phyloP scores from a whole-genome alignment of 2,797 vertebrate species.

The Xerus rutilus region DNA sequence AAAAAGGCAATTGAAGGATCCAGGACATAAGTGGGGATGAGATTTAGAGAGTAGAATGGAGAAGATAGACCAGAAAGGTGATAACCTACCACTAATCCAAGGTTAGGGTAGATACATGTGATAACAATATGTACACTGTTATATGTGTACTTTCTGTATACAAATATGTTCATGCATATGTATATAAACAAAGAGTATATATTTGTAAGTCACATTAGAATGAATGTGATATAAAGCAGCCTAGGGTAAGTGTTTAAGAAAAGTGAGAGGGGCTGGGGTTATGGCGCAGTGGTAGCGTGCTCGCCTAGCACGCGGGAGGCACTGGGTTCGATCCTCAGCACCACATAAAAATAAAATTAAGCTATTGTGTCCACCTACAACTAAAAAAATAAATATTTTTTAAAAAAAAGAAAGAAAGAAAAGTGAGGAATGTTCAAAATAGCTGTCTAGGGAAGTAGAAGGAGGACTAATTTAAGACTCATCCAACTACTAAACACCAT shows the following conservation, averaged over 20 bases:
- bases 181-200: not conserved
- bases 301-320: no score
- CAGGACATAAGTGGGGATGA: not conserved
- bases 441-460: not conserved
- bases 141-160: not conserved
- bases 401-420: no score
- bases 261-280: not conserved
- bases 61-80: not conserved
- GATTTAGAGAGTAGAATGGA: not conserved
- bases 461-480: not conserved
- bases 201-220: not conserved
- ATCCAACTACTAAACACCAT: not conserved
- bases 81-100: not conserved
- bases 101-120: not conserved
- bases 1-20: not conserved
- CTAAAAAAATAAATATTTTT: no score
- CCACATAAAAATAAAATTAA: no score
- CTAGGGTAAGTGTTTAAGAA: not conserved
- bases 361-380: no score
- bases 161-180: no score
- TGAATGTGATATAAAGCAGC: not conserved
- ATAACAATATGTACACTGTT: not conserved
- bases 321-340: no score
- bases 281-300: no score
- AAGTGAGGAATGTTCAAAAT: not conserved